phyloP scores from a whole-genome alignment of 2,888 invertebrate species.

The Arrhopalites spinosus region DNA sequence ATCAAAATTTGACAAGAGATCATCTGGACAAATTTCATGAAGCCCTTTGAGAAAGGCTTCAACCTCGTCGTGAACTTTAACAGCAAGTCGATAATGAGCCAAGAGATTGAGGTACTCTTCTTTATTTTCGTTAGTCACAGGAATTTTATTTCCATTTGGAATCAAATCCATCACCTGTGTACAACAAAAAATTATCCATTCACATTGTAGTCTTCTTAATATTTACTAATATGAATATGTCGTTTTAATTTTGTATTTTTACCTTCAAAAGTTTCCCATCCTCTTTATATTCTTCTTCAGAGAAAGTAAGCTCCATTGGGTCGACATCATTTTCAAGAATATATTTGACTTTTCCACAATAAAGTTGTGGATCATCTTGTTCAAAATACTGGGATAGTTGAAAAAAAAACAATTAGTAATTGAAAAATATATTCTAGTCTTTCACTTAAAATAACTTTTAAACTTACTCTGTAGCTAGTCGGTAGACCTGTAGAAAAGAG shows the following conservation, averaged over 20 bases:
- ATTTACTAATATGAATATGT: neutral
- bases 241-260: neutral
- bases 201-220: constrained; percentile 3
- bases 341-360: constrained; percentile 87
- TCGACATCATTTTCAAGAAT: constrained; percentile 83
- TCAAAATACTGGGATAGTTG: constrained; percentile 76
- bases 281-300: constrained; percentile 84
- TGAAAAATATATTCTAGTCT: no score
- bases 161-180: constrained; percentile 74
- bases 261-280: constrained; percentile 76
- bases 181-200: constrained; percentile 28
- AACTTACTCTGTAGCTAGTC: constrained; percentile 82
- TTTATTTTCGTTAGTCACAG: constrained; percentile 76
- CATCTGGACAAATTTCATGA: constrained; percentile 87
- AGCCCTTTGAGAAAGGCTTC: constrained; percentile 88
- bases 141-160: constrained; percentile 76
- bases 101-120: constrained; percentile 83
- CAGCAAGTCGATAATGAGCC: constrained; percentile 84
- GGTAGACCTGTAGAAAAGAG: no score
- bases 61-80: constrained; percentile 78
- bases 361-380: constrained; percentile 92
- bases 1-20: constrained; percentile 89
- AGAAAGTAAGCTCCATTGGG: constrained; percentile 82
- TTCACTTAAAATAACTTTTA: neutral
- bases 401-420: neutral